A percentile compares a stretch with the other conserved stretches of the same genome.
phyloP scores from a whole-genome alignment of 2,888 invertebrate genomes.

The Temnothorax rugatulus region DNA sequence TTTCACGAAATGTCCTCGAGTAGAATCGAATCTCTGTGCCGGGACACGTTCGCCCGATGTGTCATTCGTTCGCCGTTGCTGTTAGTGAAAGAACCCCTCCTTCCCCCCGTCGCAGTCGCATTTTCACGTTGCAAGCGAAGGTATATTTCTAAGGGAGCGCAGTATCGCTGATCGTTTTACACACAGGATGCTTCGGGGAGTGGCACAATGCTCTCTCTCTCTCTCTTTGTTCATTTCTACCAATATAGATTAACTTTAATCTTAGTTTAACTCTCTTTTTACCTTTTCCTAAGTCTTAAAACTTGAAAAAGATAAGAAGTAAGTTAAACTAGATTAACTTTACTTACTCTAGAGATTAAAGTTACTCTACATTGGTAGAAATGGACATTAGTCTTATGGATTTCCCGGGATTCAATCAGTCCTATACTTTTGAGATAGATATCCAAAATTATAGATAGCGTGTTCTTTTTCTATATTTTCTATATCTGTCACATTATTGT shows the following conservation, averaged over 20 bases:
- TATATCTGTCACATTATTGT: not conserved
- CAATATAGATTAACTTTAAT: no score
- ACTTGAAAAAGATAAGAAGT: no score
- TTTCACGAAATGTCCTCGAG: conserved; percentile 40
- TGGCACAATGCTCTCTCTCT: not conserved
- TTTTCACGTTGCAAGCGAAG: conserved; percentile 25
- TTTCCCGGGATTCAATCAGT: not conserved
- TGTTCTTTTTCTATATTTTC: not conserved
- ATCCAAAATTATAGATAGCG: not conserved
- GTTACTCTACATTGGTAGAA: no score
- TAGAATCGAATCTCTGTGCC: conserved; percentile 46
- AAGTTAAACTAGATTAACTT: no score
- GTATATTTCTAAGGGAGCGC: conserved; percentile 38
- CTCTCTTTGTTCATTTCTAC: no score
- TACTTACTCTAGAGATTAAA: no score
- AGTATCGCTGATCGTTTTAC: conserved; percentile 35
- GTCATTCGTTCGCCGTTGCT: conserved; percentile 29
- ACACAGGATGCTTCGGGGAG: not conserved
- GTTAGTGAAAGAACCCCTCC: conserved; percentile 30
- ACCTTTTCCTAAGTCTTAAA: no score
- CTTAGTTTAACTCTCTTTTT: no score
- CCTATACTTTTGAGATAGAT: not conserved
- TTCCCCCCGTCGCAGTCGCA: not conserved
- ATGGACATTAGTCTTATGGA: not conserved
- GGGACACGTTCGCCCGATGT: conserved; percentile 34